Percentiles rank a stretch among this genome's conserved stretches.
phyloP scores from a whole-genome alignment of 1,140 invertebrate genomes.

The Gryon sp. region DNA sequence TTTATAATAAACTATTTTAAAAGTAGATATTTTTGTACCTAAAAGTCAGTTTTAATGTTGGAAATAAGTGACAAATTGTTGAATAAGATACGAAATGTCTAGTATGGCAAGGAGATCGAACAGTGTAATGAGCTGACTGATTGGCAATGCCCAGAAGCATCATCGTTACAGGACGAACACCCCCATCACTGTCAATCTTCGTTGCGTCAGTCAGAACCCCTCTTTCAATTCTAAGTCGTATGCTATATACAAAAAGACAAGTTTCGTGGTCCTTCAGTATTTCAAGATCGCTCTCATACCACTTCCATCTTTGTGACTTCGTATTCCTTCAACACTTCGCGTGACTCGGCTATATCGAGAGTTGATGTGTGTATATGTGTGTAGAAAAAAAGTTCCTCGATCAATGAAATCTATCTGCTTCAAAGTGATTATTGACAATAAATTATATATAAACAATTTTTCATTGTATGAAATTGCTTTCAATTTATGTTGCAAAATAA shows the following conservation, averaged over 20 bases:
- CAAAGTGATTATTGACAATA: too few species aligned
- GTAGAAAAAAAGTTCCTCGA: too few species aligned
- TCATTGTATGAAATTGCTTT: too few species aligned
- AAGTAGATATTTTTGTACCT: too few species aligned
- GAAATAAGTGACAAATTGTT: conserved; percentile 55
- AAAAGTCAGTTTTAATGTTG: too few species aligned
- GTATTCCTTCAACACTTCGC: conserved; percentile 7
- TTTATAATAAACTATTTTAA: too few species aligned
- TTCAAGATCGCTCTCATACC: conserved; percentile 14
- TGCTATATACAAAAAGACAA: conserved; percentile 60
- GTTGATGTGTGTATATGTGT: too few species aligned
- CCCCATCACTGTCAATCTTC: conserved; percentile 71
- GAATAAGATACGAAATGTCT: conserved; percentile 34
- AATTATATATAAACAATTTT: too few species aligned
- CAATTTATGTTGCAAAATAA: too few species aligned
- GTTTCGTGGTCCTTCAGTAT: conserved; percentile 67
- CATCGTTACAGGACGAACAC: conserved; percentile 71
- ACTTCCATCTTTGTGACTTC: conserved; percentile 20
- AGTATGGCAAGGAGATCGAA: conserved; percentile 55
- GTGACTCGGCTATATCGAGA: conserved; percentile 25
- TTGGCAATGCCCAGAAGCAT: conserved; percentile 70
- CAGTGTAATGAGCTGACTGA: conserved; percentile 75
- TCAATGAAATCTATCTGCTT: too few species aligned
- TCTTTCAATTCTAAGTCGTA: conserved; percentile 18
- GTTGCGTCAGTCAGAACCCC: conserved; percentile 32